A percentile compares a stretch with the other conserved stretches of the same genome.
Conservation (phyloP, 2,888 invertebrate genomes). For the Orchesellides sinensis region DNA sequence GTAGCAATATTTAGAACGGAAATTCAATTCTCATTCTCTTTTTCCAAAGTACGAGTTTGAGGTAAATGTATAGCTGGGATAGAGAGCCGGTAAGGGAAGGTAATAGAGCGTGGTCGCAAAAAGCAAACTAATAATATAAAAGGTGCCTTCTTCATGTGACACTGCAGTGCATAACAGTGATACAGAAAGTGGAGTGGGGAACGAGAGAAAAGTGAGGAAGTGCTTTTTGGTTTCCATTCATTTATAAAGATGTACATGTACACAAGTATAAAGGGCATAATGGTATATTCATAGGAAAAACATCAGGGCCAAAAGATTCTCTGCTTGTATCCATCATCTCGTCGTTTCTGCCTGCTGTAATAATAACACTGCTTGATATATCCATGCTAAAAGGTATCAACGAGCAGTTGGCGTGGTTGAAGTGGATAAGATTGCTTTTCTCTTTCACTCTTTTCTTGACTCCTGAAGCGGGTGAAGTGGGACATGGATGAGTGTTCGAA, state of each 20-base stretch:
- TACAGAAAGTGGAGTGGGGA: background rate
- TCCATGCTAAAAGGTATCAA: background rate
- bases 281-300: background rate
- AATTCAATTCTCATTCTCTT: background rate
- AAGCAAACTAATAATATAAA: constrained; percentile 31
- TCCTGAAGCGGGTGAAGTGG: constrained; percentile 17
- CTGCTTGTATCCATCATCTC: background rate
- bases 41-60: background rate
- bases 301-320: background rate
- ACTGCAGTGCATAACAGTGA: too few relatives aligned
- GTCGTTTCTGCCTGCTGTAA: too few relatives aligned
- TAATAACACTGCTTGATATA: background rate
- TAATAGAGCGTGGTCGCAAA: constrained; percentile 25
- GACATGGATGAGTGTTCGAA: constrained; percentile 35
- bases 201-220: background rate
- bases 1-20: background rate
- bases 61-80: constrained; percentile 2
- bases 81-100: constrained; percentile 4
- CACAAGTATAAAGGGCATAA: background rate
- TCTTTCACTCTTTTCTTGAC: constrained; percentile 22
- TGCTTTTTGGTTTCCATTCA: constrained; percentile 34
- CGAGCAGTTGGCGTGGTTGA: constrained; percentile 12
- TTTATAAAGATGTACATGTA: constrained; percentile 16
- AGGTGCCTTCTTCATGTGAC: constrained; percentile 28
- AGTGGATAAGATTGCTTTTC: constrained; percentile 42